Base-by-base conservation (phyloP, 2,888 invertebrate species). In the Heterodera filipjevi region DNA sequence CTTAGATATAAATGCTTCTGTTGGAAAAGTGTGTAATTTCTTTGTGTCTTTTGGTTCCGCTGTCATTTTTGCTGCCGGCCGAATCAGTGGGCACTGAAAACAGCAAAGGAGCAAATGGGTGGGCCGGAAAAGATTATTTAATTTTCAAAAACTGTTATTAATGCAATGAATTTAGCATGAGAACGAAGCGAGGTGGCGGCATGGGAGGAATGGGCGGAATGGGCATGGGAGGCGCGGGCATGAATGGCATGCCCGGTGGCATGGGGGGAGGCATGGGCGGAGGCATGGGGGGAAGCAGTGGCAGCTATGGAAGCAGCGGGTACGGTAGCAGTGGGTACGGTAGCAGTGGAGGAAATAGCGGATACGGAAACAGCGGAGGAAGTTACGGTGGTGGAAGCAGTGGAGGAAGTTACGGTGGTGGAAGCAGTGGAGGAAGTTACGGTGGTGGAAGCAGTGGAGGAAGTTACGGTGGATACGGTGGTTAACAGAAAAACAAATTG, bases 361-460 rank as follows among this genome's bases (percentile, higher is more conserved):
- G 74, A 0, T 27, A 46, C 14, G 32, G 73, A n/a, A 32, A 19
- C 32, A 27, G 10, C 30, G 27, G n/a, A n/a, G n/a, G n/a, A n/a
- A n/a, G 73, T 14, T 19, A 39, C 32, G n/a, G 73, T 49, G 16
- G 59, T 32, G 46, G 33, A 10, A 59, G n/a, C 74, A 35, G 35
- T 35, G 71, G 77, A 39, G 30, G 70, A 46, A 53, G 46, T 59
- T 74, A 53, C 44, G 74, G 74, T 2, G 32, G 73, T 32, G 44
- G 72, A 22, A 46, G 19, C 27, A 27, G 44, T 72, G 33, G 68
- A 16, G 10, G n/a, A n/a, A n/a, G n/a, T n/a, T n/a, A n/a, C n/a
- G n/a, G 27, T 6, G 32, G 68, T 30, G 19, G 68, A 19, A 35
- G 27, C 71, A n/a, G 71, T 30, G 39, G 71, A 16, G 30, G 71